Percentiles rank a stretch among this genome's conserved stretches.
Evolutionary conservation across 2,888 invertebrate species (phyloP).

Genomic region (Odontomyia ornata): DNA sequence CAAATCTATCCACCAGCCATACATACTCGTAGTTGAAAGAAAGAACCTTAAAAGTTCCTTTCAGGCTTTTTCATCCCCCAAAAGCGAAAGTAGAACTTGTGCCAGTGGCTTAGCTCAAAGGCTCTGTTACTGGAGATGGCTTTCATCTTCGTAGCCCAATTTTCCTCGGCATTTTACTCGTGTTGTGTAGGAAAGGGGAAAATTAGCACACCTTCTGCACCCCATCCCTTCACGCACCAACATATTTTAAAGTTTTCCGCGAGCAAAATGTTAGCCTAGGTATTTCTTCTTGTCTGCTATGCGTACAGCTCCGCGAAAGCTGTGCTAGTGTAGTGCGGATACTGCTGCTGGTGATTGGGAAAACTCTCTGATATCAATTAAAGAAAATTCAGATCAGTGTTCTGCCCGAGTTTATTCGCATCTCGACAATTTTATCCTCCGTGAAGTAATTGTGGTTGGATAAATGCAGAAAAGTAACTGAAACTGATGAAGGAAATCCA

Average conservation of each 20-base stretch:
- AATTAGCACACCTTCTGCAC: background rate
- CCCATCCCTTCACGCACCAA: constrained; percentile 11
- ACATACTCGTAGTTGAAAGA: background rate
- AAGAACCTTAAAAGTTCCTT: too few species aligned
- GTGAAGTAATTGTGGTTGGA: too few species aligned
- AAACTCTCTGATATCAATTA: constrained; percentile 11
- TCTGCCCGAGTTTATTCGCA: too few species aligned
- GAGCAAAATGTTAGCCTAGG: constrained; percentile 40
- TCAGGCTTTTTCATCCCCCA: constrained; percentile 11
- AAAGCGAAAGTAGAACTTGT: constrained; percentile 21
- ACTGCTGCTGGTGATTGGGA: constrained; percentile 8
- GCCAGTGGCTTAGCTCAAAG: constrained; percentile 4
- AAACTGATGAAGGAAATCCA: too few species aligned
- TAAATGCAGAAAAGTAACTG: too few species aligned
- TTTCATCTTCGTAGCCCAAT: constrained; percentile 34
- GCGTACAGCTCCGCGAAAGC: constrained; percentile 5
- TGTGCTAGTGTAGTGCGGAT: constrained; percentile 23
- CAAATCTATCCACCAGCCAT: background rate
- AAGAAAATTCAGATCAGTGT: background rate
- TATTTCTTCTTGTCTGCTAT: background rate
- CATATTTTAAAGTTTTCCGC: constrained; percentile 27
- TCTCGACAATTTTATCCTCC: too few species aligned
- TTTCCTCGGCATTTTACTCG: background rate
- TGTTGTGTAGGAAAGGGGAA: constrained; percentile 15
- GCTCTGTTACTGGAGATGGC: constrained; percentile 20